A percentile compares a stretch with the other conserved stretches of the same genome.
Conservation (phyloP, 2,113 vertebrate genomes). For the Elachura formosa region DNA sequence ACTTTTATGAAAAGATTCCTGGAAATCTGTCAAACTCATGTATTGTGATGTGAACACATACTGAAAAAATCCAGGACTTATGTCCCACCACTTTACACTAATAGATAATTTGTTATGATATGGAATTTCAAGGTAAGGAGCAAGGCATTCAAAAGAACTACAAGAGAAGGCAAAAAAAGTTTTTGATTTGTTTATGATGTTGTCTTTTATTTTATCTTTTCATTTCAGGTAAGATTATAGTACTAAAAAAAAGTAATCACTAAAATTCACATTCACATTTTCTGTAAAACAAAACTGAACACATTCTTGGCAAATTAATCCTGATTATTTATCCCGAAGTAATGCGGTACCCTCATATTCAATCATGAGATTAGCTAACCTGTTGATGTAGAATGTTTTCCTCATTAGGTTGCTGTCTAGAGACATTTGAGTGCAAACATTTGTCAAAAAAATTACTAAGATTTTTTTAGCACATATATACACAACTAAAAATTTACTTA, state of each 20-base stretch:
- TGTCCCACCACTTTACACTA: background rate
- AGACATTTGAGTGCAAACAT: background rate
- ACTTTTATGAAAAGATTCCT: background rate
- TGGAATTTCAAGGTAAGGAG: background rate
- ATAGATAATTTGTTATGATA: background rate
- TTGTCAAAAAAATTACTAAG: constrained; percentile 35
- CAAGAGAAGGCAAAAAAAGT: background rate
- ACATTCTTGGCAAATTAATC: constrained; percentile 25
- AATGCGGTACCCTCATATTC: background rate
- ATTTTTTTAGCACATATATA: background rate
- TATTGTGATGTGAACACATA: background rate
- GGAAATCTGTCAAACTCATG: background rate
- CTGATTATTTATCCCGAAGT: background rate
- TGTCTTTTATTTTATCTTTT: background rate
- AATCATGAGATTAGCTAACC: constrained; percentile 39
- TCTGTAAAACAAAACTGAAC: background rate
- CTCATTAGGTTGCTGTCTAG: constrained; percentile 34
- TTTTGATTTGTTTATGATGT: background rate
- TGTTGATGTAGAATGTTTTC: constrained; percentile 48
- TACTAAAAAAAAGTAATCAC: background rate
- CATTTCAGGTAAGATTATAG: background rate
- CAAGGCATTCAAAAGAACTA: background rate
- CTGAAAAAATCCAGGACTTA: background rate
- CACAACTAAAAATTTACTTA: background rate
- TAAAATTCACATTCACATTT: background rate